phyloP scores from a whole-genome alignment of 2,888 invertebrate species.

The Muscina levida region DNA sequence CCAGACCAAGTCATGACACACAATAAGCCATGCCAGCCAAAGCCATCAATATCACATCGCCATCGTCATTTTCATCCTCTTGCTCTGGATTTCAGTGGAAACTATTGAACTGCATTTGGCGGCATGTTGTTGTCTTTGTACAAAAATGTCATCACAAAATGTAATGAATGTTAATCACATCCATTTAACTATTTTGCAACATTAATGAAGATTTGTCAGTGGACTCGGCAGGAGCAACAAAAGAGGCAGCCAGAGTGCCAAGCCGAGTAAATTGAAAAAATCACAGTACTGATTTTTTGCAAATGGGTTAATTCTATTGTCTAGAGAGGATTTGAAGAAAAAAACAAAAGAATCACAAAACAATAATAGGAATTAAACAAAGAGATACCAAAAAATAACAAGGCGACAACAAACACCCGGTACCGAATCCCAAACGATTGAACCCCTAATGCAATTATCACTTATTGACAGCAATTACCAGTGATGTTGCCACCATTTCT shows the following conservation, averaged over 20 bases:
- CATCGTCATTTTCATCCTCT: neutral
- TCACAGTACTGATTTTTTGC: slow-evolving; percentile 27
- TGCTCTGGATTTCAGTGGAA: neutral
- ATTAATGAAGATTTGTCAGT: slow-evolving; percentile 55
- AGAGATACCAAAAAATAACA: slow-evolving; percentile 2
- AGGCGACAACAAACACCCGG: neutral
- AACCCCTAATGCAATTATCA: slow-evolving; percentile 75
- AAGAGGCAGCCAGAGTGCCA: slow-evolving; percentile 7
- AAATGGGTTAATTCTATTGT: slow-evolving; percentile 63
- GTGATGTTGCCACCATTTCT: slow-evolving; percentile 35
- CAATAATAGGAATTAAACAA: slow-evolving; percentile 31
- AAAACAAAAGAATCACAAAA: slow-evolving; percentile 3
- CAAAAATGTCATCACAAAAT: slow-evolving; percentile 57
- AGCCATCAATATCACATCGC: neutral
- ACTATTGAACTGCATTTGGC: slow-evolving; percentile 17
- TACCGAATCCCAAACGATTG: slow-evolving; percentile 50
- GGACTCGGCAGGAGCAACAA: slow-evolving; percentile 15
- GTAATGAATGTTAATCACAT: slow-evolving; percentile 63
- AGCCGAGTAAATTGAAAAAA: slow-evolving; percentile 42
- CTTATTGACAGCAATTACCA: slow-evolving; percentile 75
- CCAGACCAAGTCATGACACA: neutral
- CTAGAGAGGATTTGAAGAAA: slow-evolving; percentile 31
- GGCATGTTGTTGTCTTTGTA: slow-evolving; percentile 4
- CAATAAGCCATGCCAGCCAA: slow-evolving; percentile 7
- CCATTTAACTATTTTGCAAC: slow-evolving; percentile 62